Base-by-base conservation (phyloP, 2,113 vertebrate genomes). In the Anarhynchus alexandrinus region DNA sequence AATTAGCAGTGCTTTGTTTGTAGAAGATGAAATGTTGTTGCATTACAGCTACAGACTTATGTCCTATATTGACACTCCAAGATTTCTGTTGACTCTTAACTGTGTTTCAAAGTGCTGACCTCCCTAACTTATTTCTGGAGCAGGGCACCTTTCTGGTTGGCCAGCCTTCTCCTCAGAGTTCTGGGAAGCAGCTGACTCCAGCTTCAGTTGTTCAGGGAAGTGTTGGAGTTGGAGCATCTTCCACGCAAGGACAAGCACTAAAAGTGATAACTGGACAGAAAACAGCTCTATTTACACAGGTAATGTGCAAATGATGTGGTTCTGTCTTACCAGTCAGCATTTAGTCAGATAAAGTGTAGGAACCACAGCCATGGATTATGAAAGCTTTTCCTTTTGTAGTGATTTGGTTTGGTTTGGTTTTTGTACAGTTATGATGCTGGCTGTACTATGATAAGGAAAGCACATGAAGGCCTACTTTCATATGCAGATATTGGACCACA, bases 71-170 rank as follows among this genome's bases (percentile, higher is more conserved):
- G 49, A 51, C 49, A 7, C 12, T 66, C 2, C 5, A 18, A 22
- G 27, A 42, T 76, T 89, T 52, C 32, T 87, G 10, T 90, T 90
- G 62, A 26, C 80, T 86, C 22, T 21, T 80, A 54, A 38, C 20
- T 86, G 49, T 74, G 29, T 88, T 93, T 87, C 40, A 10, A 85
- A 65, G 57, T 47, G 52, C 57, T 96, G 78, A 96, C 67, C 54
- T 89, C 32, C 27, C 22, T 71, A 80, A 45, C 61, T 45, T 64
- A 6, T 76, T 91, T 72, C 45, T 95, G 79, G 94, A 84, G 77
- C 97, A 99, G 99, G 99, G 99, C 51, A 99, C 99, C 3, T 99
- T 99, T 98, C 98, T 99, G 95, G 99, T 99, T 47, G 99, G 99
- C 55, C 99, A 99, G 78, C 99, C 99, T 54, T 98, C 99, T 22